Evolutionary conservation across 2,888 invertebrate genomes (phyloP).

Genomic region (Sycophila texana): DNA sequence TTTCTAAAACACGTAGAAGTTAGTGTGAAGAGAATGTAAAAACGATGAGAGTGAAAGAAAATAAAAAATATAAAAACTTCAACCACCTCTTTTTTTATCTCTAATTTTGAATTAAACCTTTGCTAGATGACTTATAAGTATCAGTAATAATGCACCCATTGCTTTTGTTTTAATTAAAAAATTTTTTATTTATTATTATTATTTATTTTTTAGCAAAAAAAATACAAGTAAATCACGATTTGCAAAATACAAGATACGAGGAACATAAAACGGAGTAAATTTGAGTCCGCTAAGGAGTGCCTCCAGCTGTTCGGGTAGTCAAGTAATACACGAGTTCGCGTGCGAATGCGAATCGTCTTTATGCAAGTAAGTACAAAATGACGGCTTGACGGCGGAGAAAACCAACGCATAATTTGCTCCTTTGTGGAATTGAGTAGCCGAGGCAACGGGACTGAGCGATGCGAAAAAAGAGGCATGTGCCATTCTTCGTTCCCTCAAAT

Average conservation of each 20-base stretch:
- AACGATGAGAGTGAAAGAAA: constrained; percentile 55
- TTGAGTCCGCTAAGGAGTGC: no score
- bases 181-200: constrained; percentile 10
- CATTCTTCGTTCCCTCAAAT: background rate
- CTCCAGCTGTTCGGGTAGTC: no score
- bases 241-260: constrained; percentile 1
- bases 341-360: constrained; percentile 63
- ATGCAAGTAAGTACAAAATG: constrained; percentile 61
- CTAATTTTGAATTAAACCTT: background rate
- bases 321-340: constrained; percentile 55
- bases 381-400: constrained; percentile 4
- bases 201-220: background rate
- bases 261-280: constrained; percentile 25
- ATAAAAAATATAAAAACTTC: constrained; percentile 53
- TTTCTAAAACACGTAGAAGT: constrained; percentile 58
- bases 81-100: constrained; percentile 41
- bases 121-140: no score
- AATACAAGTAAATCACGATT: no score
- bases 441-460: background rate
- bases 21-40: constrained; percentile 57
- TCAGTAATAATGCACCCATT: no score
- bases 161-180: background rate
- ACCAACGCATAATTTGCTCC: constrained; percentile 13
- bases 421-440: constrained; percentile 19
- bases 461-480: background rate